A percentile compares a stretch with the other conserved stretches of the same genome.
Conservation (phyloP, 2,888 invertebrate species). For the Apotomis betuletana region DNA sequence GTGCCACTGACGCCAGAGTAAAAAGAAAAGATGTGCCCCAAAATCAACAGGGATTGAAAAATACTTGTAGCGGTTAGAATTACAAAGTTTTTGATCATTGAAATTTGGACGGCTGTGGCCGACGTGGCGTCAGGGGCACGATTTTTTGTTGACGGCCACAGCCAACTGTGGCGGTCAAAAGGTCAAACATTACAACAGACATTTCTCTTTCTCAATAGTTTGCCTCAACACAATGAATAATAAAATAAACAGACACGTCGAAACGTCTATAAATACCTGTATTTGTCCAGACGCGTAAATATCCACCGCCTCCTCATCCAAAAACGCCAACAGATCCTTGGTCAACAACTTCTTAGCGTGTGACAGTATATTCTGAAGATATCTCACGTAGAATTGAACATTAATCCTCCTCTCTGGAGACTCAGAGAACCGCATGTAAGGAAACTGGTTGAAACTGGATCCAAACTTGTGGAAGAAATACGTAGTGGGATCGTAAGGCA, state of each 20-base stretch:
- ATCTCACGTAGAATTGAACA: slow-evolving; percentile 89
- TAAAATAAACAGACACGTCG: not conserved
- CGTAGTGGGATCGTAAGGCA: slow-evolving; percentile 90
- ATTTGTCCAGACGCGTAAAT: slow-evolving; percentile 89
- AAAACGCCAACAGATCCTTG: slow-evolving; percentile 90
- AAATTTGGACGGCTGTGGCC: no score
- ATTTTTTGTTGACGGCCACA: no score
- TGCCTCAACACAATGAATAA: not conserved
- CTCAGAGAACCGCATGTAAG: slow-evolving; percentile 90
- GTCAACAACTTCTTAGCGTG: slow-evolving; percentile 93
- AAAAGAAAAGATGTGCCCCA: no score
- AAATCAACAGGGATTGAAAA: no score
- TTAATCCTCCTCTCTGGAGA: slow-evolving; percentile 86
- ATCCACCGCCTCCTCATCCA: slow-evolving; percentile 93
- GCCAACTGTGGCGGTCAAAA: no score
- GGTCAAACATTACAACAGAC: no score
- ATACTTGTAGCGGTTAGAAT: no score
- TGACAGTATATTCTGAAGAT: slow-evolving; percentile 90
- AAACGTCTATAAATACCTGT: slow-evolving; percentile 60
- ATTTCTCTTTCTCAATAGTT: no score
- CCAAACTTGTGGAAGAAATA: slow-evolving; percentile 97
- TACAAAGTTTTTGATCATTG: no score
- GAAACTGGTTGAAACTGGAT: slow-evolving; percentile 95
- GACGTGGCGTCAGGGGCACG: no score
- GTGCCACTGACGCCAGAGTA: no score